Evolutionary conservation across 2,797 vertebrate genomes (phyloP).

Genomic region (Falco naumanni): DNA sequence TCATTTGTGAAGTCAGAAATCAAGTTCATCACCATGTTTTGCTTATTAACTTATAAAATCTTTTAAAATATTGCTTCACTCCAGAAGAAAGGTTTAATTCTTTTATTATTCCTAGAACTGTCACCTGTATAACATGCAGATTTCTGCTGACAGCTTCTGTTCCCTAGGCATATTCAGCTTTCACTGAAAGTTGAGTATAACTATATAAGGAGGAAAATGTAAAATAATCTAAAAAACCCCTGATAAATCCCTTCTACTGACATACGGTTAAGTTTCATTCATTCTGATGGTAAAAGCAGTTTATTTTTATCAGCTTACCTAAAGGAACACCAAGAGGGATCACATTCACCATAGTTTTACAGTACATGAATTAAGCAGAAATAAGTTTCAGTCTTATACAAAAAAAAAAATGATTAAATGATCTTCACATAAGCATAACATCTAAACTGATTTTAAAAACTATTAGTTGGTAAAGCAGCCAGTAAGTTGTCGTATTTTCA

Average conservation of each 20-base stretch:
- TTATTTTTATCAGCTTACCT: neutral
- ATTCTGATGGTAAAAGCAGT: neutral
- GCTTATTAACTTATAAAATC: neutral
- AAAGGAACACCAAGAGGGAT: neutral
- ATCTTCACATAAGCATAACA: neutral
- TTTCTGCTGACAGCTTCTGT: neutral
- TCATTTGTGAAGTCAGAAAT: neutral
- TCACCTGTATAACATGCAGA: neutral
- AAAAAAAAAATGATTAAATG: neutral
- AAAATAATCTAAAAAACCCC: neutral
- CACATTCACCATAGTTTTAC: neutral
- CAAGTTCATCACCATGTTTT: neutral
- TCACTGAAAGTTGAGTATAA: neutral
- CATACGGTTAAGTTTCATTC: neutral
- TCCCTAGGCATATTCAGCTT: neutral
- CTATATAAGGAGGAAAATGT: neutral
- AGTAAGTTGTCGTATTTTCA: neutral
- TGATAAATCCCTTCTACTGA: neutral
- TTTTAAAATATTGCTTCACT: neutral
- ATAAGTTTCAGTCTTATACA: neutral
- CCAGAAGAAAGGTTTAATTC: neutral
- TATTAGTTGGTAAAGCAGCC: neutral
- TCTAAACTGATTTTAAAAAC: neutral
- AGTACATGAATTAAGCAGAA: neutral
- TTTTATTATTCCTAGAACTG: neutral